phyloP scores from a whole-genome alignment of 2,113 vertebrate species.

The Heterotis niloticus region DNA sequence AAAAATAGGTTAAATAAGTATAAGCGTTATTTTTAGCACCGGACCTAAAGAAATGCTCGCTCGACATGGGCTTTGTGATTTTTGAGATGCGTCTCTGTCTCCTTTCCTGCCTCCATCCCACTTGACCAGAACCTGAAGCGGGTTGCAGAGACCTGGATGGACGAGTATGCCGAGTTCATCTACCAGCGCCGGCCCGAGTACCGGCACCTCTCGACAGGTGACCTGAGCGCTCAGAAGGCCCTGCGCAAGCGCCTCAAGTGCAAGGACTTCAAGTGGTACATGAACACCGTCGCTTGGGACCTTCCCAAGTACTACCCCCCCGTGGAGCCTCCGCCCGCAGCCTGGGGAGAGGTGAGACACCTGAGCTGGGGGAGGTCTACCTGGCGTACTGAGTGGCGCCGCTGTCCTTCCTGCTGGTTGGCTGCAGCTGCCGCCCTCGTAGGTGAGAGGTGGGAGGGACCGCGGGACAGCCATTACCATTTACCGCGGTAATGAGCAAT shows the following conservation, averaged over 20 bases:
- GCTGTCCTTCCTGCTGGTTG: not conserved
- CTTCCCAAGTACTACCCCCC: conserved; percentile 83
- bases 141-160: conserved; percentile 88
- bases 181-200: conserved; percentile 84
- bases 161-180: conserved; percentile 82
- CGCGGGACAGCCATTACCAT: not conserved
- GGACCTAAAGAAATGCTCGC: not conserved
- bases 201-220: conserved; percentile 80
- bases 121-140: conserved; percentile 77
- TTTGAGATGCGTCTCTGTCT: not conserved
- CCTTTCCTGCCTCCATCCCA: not conserved
- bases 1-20: not conserved
- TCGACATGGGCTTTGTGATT: too few relatives aligned
- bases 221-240: conserved; percentile 80
- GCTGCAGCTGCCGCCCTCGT: not conserved
- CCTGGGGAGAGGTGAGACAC: conserved; percentile 81
- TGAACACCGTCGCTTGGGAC: conserved; percentile 84
- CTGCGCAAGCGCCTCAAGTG: conserved; percentile 80
- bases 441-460: not conserved
- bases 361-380: too few relatives aligned
- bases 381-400: not conserved
- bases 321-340: conserved; percentile 78
- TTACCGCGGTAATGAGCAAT: not conserved
- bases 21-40: too few relatives aligned
- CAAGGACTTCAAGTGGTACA: conserved; percentile 89